Conservation (phyloP, 2,888 invertebrate genomes). For the Horisme vitalbata region DNA sequence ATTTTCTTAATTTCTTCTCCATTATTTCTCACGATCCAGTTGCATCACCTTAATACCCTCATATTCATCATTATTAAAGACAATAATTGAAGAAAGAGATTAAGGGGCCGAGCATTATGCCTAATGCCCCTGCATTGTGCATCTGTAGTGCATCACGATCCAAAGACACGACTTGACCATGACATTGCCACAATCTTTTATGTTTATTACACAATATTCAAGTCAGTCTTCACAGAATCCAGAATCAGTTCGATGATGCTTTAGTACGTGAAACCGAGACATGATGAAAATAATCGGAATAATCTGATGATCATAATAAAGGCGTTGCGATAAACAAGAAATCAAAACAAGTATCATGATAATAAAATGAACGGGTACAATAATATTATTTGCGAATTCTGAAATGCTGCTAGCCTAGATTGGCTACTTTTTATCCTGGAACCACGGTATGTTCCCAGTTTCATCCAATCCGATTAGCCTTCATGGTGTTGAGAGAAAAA, state of each 20-base stretch:
- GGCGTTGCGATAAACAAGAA: no score
- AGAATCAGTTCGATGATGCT: constrained; percentile 20
- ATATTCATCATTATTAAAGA: constrained; percentile 61
- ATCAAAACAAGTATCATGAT: no score
- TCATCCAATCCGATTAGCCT: no score
- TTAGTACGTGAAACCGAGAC: no score
- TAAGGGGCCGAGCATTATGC: constrained; percentile 58
- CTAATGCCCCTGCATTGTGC: constrained; percentile 66
- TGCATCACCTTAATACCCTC: constrained; percentile 49
- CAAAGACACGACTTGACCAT: constrained; percentile 65
- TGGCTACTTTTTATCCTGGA: no score
- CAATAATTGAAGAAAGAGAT: constrained; percentile 59
- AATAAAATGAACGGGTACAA: no score
- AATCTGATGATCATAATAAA: no score
- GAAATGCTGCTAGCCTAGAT: no score
- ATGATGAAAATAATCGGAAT: no score
- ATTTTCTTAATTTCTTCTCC: constrained; percentile 19
- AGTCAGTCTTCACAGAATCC: constrained; percentile 28
- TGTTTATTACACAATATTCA: constrained; percentile 39
- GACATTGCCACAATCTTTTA: constrained; percentile 68
- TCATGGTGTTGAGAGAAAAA: no score
- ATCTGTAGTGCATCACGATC: constrained; percentile 71
- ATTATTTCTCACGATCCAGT: constrained; percentile 35
- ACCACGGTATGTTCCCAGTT: no score
- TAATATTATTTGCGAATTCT: no score